phyloP scores from a whole-genome alignment of 2,888 invertebrate genomes.

The Dione vanillae region DNA sequence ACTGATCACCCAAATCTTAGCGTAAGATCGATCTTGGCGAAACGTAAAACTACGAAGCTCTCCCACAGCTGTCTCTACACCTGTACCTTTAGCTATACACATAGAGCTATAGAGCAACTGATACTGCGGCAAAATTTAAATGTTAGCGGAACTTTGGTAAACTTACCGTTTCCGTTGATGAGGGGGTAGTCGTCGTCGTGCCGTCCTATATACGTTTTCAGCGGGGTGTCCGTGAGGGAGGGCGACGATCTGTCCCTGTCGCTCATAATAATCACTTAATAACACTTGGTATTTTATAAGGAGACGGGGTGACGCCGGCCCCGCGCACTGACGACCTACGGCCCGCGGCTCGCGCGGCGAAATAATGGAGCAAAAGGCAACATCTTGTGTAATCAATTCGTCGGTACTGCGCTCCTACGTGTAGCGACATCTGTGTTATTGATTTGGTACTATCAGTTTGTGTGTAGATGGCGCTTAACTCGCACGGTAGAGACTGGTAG shows the following conservation, averaged over 20 bases:
- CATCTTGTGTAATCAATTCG: slow-evolving; percentile 14
- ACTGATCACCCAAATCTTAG: slow-evolving; percentile 28
- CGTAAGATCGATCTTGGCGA: slow-evolving; percentile 23
- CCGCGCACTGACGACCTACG: slow-evolving; percentile 81
- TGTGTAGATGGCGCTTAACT: not conserved
- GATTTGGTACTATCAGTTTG: not conserved
- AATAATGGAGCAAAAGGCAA: slow-evolving; percentile 39
- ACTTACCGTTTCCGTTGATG: slow-evolving; percentile 90
- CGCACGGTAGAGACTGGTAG: not conserved
- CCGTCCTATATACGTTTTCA: slow-evolving; percentile 93
- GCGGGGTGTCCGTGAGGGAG: slow-evolving; percentile 94
- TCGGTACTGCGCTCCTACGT: slow-evolving; percentile 21
- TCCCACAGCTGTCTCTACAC: not conserved
- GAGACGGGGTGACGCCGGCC: slow-evolving; percentile 73
- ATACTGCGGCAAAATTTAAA: slow-evolving; percentile 70
- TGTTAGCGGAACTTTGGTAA: slow-evolving; percentile 32
- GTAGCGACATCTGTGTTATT: not conserved
- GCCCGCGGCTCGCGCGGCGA: slow-evolving; percentile 83
- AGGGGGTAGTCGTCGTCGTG: slow-evolving; percentile 92
- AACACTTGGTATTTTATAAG: slow-evolving; percentile 65
- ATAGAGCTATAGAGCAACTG: slow-evolving; percentile 9
- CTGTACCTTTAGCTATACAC: not conserved
- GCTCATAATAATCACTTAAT: slow-evolving; percentile 90
- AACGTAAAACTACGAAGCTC: not conserved
- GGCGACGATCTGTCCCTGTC: slow-evolving; percentile 95